These are phyloP conservation scores for Odontomachus brunneus DNA, from an alignment of 1,140 invertebrate genomes.

Conservation along the genomic window DNA sequence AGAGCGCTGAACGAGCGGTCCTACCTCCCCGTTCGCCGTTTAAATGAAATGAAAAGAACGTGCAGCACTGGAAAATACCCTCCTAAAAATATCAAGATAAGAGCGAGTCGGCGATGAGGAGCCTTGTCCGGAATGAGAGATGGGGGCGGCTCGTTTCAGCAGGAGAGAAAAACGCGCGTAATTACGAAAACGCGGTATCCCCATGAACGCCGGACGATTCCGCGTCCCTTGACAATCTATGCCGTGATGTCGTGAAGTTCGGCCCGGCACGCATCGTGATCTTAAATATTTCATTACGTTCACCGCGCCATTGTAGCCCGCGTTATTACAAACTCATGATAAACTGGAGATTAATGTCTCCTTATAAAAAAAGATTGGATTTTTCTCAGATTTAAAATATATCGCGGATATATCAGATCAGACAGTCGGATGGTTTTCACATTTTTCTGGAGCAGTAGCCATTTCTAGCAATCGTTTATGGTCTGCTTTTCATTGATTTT, in stretches of 20 bases:
- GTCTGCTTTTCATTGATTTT: too few relatives aligned
- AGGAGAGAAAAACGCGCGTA: conserved; percentile 50
- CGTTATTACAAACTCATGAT: not conserved
- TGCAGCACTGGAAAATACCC: conserved; percentile 69
- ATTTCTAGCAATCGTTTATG: too few relatives aligned
- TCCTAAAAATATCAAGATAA: conserved; percentile 80
- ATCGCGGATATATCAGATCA: too few relatives aligned
- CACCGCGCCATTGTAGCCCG: not conserved
- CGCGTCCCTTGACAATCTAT: conserved; percentile 29
- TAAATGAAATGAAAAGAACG: conserved; percentile 78
- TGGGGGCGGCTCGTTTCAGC: conserved; percentile 40
- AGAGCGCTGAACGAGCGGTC: conserved; percentile 74
- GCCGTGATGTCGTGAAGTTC: not conserved
- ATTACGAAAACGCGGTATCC: conserved; percentile 56
- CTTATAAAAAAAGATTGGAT: not conserved
- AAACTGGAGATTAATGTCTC: not conserved
- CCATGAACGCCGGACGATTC: conserved; percentile 23
- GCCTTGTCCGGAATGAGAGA: conserved; percentile 47
- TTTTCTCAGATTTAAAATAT: not conserved
- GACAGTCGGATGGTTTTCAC: not conserved
- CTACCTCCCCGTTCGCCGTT: conserved; percentile 74
- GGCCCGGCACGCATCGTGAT: not conserved
- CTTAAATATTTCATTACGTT: not conserved
- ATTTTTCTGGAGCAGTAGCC: not conserved
- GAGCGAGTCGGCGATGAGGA: conserved; percentile 60